These are phyloP conservation scores for Oreochromis aureus DNA, from an alignment of 2,113 vertebrate genomes.

Conservation along the genomic window DNA sequence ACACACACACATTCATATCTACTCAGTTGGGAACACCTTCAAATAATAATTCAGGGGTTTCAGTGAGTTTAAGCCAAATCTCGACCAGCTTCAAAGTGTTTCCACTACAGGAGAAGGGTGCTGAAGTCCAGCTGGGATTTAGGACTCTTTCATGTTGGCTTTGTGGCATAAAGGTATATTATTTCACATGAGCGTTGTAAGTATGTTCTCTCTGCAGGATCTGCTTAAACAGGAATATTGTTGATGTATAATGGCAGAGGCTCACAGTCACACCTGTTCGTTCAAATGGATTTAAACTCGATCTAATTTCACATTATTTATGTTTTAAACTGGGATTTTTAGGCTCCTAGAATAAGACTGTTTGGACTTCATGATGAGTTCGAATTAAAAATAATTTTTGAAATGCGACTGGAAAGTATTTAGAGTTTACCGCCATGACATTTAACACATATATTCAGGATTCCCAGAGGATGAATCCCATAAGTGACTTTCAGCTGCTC, in stretches of 20 bases:
- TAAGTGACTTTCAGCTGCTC: neutral
- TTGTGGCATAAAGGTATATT: neutral
- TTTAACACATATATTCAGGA: neutral
- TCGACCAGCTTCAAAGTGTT: constrained; percentile 22
- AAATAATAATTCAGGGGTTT: constrained; percentile 5
- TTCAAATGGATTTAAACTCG: neutral
- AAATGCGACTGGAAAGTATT: neutral
- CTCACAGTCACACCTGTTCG: neutral
- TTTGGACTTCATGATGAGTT: neutral
- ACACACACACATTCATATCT: constrained; percentile 6
- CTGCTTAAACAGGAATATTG: neutral
- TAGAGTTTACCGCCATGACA: neutral
- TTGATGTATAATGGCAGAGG: neutral
- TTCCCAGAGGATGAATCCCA: neutral
- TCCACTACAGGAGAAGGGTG: neutral
- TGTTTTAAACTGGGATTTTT: neutral
- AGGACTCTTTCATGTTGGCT: neutral
- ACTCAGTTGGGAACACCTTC: constrained; percentile 6
- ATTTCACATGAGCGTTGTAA: neutral
- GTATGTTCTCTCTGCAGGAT: neutral
- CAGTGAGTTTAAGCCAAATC: constrained; percentile 4
- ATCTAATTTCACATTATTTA: neutral
- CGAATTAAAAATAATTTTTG: neutral
- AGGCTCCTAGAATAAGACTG: neutral
- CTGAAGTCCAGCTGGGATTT: constrained; percentile 7